Base-by-base conservation (phyloP, 2,113 vertebrate genomes). In the Osmerus eperlanus region DNA sequence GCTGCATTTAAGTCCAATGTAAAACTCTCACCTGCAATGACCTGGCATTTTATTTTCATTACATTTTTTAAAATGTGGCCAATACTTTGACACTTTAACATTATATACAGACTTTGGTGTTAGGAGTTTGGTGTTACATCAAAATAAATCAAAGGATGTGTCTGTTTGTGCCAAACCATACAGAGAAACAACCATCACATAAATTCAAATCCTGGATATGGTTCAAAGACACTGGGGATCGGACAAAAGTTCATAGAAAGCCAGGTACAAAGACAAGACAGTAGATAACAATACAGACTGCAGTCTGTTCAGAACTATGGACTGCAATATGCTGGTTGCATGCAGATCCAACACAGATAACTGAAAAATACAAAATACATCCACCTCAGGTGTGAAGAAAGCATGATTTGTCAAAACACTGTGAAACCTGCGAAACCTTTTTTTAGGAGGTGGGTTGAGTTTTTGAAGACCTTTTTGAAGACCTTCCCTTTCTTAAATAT, bases 311-410 rank as follows among this genome's bases (percentile, higher is more conserved):
- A 90, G 6, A 78, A 69, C 77, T 82, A 87, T 75, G 74, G 80
- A 89, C 74, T 87, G 71, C 76, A 85, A 77, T 89, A 90, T 88
- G 84, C 79, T 83, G 81, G 85, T 75, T 83, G 82, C 85, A 78
- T 85, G 83, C 77, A 87, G 89, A 86, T 90, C 75, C 47, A 72
- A 67, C 80, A 47, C 71, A 28, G 88, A 90, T 89, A 91, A 85
- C 67, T 28, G 47, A 84, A 70, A 76, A 85, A 85, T 74, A 86
- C 76, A 82, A 78, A 90, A 89, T 78, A 71, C 54, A 88, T 81
- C 89, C 78, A 80, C 72, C 86, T 85, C 84, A 88, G 87, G 82
- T 89, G 81, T 76, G 84, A 81, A 87, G 80, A 89, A 84, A 89
- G 85, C 70, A 52, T 18, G 19, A 32, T 70, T 84, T 84, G 81